A percentile compares a stretch with the other conserved stretches of the same genome.
phyloP scores from a whole-genome alignment of 2,797 vertebrate species.

The Echeneis naucrates region DNA sequence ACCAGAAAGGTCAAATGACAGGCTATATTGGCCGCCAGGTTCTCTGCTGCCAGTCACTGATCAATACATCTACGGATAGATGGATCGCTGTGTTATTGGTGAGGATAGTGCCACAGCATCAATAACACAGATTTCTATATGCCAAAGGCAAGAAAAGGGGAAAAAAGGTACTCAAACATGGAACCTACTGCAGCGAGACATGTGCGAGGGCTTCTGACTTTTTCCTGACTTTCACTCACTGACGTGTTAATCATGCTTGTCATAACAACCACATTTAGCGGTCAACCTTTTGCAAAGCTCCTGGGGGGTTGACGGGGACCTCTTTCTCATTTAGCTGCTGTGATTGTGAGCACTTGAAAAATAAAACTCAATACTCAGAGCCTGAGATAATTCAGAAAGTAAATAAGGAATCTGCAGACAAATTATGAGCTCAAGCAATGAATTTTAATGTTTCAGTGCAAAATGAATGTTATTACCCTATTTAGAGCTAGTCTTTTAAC shows the following conservation, averaged over 20 bases:
- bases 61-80: constrained; percentile 47
- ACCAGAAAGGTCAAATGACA: constrained; percentile 76
- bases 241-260: constrained; percentile 62
- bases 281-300: constrained; percentile 33
- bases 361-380: constrained; percentile 17
- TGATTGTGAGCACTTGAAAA: constrained; percentile 9
- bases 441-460: neutral
- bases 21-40: constrained; percentile 32
- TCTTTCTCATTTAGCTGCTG: constrained; percentile 5
- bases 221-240: constrained; percentile 17
- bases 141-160: constrained; percentile 18
- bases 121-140: constrained; percentile 12
- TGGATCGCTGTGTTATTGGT: constrained; percentile 2
- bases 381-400: constrained; percentile 2
- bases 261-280: constrained; percentile 59
- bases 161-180: constrained; percentile 39
- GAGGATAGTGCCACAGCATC: constrained; percentile 10
- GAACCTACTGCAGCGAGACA: constrained; percentile 33
- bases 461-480: too few relatives aligned
- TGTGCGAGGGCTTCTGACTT: neutral
- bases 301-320: constrained; percentile 19
- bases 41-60: constrained; percentile 37
- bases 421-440: neutral
- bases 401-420: neutral
- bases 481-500: neutral